Evolutionary conservation across 2,888 invertebrate species (phyloP).

Genomic region (Aromia moschata): DNA sequence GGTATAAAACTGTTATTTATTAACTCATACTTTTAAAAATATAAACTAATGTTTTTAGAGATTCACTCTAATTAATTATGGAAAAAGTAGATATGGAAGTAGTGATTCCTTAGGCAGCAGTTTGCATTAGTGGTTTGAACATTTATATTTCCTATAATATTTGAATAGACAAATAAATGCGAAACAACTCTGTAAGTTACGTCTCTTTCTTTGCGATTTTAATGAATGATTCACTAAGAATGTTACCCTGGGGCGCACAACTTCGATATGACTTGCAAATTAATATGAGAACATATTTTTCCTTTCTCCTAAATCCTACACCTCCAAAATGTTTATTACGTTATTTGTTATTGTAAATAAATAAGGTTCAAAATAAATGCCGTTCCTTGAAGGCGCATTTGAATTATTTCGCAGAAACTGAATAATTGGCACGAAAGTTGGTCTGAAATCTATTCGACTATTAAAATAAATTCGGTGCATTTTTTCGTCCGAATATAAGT

Average conservation of each 20-base stretch:
- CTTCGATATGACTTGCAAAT: neutral
- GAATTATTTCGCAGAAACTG: neutral
- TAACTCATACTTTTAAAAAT: no score
- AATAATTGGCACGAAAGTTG: constrained; percentile 22
- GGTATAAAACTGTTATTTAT: no score
- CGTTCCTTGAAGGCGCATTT: constrained; percentile 4
- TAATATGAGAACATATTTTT: constrained; percentile 2
- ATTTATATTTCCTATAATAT: no score
- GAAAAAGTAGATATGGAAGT: no score
- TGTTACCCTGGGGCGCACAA: no score
- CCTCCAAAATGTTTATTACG: neutral
- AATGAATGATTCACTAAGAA: neutral
- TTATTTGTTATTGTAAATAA: constrained; percentile 6
- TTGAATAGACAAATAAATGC: no score
- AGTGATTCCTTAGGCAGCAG: no score
- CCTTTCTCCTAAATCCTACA: neutral
- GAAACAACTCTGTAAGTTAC: no score
- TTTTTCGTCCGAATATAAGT: no score
- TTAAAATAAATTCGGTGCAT: constrained; percentile 16
- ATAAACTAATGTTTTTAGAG: no score
- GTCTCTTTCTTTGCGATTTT: neutral
- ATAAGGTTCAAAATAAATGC: constrained; percentile 1
- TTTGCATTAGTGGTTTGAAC: no score
- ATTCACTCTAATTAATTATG: no score
- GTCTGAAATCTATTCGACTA: neutral